Percentiles rank a stretch among this genome's conserved stretches.
These are phyloP conservation scores for Bombus pyrosoma DNA, from an alignment of 1,140 invertebrate genomes.

Conservation along the genomic window DNA sequence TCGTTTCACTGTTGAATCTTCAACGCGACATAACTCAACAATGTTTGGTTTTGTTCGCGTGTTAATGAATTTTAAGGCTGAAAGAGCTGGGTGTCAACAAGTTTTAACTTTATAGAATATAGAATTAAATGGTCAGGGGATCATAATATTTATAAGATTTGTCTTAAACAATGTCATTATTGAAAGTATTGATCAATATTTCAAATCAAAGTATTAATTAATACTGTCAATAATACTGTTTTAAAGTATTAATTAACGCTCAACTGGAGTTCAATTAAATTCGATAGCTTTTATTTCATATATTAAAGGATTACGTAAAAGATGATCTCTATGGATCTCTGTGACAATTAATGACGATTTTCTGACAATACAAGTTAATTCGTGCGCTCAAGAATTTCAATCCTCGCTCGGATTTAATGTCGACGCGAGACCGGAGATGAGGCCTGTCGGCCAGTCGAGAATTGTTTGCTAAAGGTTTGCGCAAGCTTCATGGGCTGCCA, in stretches of 20 bases:
- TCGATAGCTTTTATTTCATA: no score
- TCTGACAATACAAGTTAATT: slow-evolving; percentile 1
- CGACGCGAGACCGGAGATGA: slow-evolving; percentile 33
- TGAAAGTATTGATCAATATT: no score
- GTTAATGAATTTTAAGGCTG: background rate
- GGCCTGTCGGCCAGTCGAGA: slow-evolving; percentile 31
- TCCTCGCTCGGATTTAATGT: slow-evolving; percentile 25
- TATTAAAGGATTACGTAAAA: no score
- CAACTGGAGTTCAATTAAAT: no score
- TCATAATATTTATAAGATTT: no score
- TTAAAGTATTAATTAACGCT: no score
- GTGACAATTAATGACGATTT: background rate
- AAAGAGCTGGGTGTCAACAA: background rate
- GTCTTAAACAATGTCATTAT: no score
- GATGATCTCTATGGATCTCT: no score
- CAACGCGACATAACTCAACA: background rate
- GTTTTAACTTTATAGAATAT: background rate
- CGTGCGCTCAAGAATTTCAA: slow-evolving; percentile 19
- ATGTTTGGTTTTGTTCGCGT: background rate
- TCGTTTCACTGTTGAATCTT: no score
- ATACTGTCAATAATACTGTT: no score
- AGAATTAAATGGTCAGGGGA: background rate
- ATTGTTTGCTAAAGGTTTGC: slow-evolving; percentile 59
- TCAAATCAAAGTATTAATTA: no score
- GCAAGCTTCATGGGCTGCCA: slow-evolving; percentile 15